These are phyloP conservation scores for Cerastis rubricosa DNA, from an alignment of 2,888 invertebrate species.

Conservation along the genomic window DNA sequence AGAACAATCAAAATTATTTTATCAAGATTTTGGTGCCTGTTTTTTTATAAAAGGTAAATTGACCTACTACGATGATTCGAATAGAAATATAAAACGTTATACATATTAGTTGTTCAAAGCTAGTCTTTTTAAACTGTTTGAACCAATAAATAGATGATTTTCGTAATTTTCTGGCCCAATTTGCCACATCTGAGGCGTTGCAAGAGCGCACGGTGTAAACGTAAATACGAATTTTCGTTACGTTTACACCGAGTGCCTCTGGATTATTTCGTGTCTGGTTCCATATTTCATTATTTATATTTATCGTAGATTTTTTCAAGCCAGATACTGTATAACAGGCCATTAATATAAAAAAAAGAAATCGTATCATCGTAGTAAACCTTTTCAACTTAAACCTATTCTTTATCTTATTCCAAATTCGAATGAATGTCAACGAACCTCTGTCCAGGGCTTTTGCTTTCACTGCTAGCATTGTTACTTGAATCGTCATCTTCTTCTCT, in stretches of 20 bases:
- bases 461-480: conserved; percentile 93
- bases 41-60: not conserved
- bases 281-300: not conserved
- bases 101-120: not conserved
- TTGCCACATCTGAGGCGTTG: not conserved
- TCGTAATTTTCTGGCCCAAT: not conserved
- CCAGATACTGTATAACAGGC: not conserved
- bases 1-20: conserved; percentile 17
- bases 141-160: not conserved
- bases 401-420: not conserved
- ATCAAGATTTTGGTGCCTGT: conserved; percentile 7
- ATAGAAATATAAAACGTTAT: not conserved
- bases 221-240: not conserved
- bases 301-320: not conserved
- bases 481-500: conserved; percentile 94
- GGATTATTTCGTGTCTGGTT: not conserved
- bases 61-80: conserved; percentile 23
- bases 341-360: not conserved
- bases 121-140: not conserved
- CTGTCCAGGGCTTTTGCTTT: conserved; percentile 93
- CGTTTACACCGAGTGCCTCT: not conserved
- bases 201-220: not conserved
- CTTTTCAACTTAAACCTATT: not conserved
- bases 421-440: conserved; percentile 86
- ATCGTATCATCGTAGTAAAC: conserved; percentile 14